Conservation (phyloP, 2,888 invertebrate genomes). For the Archips crataeganus region DNA sequence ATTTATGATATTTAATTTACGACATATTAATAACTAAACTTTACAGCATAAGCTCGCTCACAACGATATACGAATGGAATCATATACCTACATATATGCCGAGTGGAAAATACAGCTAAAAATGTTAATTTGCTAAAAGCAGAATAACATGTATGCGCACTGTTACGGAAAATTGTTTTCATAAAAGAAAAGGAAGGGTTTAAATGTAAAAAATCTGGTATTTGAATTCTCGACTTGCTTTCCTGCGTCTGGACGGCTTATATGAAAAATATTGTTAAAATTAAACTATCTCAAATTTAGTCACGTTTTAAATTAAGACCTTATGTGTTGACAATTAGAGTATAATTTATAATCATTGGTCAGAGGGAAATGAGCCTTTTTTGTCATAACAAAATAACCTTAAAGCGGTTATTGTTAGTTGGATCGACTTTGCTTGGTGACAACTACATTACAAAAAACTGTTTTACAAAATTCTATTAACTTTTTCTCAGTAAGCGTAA, state of each 20-base stretch:
- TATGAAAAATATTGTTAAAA: background rate
- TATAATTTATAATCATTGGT: background rate
- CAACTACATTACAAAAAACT: background rate
- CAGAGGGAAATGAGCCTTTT: background rate
- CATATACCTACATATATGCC: background rate
- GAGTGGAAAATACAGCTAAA: background rate
- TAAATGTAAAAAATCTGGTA: background rate
- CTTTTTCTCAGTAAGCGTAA: background rate
- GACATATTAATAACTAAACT: too few species aligned
- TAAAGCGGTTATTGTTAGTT: background rate
- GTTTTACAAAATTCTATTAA: background rate
- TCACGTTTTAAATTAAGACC: background rate
- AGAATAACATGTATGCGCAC: background rate
- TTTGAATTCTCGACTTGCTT: background rate
- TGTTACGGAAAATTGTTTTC: background rate
- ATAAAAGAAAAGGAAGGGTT: background rate
- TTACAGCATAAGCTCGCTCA: too few species aligned
- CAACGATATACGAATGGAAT: background rate
- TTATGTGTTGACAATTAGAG: background rate
- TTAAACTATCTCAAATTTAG: background rate
- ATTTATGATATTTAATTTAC: too few species aligned
- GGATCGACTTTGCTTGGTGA: background rate
- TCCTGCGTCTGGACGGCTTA: background rate
- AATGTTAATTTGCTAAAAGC: constrained; percentile 3
- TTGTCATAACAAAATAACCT: background rate